Percentiles rank a stretch among this genome's conserved stretches.
phyloP scores from a whole-genome alignment of 2,113 vertebrate species.

The Myrmecophaga tridactyla region DNA sequence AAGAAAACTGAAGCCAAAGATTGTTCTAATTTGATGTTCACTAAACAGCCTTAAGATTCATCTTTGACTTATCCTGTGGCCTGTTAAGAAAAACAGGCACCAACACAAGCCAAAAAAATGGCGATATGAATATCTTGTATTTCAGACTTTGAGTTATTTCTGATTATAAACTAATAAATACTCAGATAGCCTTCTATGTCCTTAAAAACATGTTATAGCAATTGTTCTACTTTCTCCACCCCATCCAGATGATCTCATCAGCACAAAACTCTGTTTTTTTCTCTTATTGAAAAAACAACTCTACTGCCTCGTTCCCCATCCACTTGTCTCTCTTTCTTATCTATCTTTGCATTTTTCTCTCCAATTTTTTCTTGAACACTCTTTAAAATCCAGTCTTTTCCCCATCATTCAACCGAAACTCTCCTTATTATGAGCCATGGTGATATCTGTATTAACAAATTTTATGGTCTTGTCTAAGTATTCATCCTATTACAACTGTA shows the following conservation, averaged over 20 bases:
- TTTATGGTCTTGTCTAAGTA: neutral
- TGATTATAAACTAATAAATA: neutral
- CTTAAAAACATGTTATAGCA: neutral
- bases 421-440: neutral
- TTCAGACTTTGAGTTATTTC: neutral
- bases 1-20: neutral
- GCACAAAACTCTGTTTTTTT: neutral
- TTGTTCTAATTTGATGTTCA: neutral
- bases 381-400: neutral
- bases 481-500: neutral
- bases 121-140: neutral
- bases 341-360: neutral
- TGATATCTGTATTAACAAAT: neutral
- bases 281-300: neutral
- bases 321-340: neutral
- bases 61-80: neutral
- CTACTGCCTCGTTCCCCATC: neutral
- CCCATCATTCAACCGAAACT: neutral
- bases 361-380: neutral
- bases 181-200: neutral
- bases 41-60: neutral
- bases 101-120: neutral
- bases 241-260: neutral
- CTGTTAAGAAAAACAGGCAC: neutral
- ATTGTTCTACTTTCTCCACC: neutral